Conservation (phyloP, 2,888 invertebrate species). For the Oasisia sp. region DNA sequence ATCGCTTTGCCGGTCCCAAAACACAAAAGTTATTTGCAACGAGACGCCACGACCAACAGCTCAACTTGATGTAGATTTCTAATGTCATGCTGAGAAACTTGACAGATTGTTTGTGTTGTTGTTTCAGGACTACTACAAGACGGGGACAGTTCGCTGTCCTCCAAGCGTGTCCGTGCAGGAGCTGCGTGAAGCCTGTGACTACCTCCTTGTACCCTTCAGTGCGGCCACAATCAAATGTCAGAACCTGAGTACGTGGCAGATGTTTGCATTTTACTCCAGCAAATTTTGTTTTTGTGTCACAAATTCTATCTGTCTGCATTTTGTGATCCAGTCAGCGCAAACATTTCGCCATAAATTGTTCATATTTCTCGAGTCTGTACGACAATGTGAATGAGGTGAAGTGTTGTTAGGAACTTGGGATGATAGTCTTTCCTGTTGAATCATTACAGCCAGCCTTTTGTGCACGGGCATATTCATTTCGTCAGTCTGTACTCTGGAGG, state of each 20-base stretch:
- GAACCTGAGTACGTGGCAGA: slow-evolving; percentile 69
- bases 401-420: background rate
- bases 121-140: slow-evolving; percentile 84
- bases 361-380: background rate
- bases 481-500: background rate
- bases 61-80: background rate
- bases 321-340: background rate
- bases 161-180: slow-evolving; percentile 96
- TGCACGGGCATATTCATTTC: background rate
- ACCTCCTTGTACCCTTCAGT: slow-evolving; percentile 96
- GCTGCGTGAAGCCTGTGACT: slow-evolving; percentile 97
- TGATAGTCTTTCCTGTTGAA: background rate
- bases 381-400: background rate
- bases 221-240: slow-evolving; percentile 86
- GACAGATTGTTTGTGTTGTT: background rate
- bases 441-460: background rate
- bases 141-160: slow-evolving; percentile 91
- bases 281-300: background rate
- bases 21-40: background rate
- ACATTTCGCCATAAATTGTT: background rate
- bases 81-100: background rate
- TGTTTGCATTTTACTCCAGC: background rate
- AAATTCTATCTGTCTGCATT: background rate
- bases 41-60: background rate
- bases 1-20: too few species aligned